Base-by-base conservation (phyloP, 2,797 vertebrate genomes). In the Micromesistius poutassou region DNA sequence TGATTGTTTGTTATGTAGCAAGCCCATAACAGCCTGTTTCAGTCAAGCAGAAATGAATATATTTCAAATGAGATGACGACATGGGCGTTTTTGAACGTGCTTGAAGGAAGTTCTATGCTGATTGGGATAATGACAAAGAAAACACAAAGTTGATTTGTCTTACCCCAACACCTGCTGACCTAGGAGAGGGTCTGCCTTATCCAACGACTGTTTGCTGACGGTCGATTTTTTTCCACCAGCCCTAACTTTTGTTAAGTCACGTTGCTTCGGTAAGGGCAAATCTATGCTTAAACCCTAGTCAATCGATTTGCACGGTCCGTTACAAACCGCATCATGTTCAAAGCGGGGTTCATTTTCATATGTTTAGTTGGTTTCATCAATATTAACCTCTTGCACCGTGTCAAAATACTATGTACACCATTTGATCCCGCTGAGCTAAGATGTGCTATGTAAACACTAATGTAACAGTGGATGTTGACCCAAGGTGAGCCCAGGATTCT, bases 11-110 rank as follows among this genome's bases (percentile, higher is more conserved):
- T 42, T 42, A 2, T 62, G 22, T n/a, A 25, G 55, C 9, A 62
- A 68, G n/a, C 62, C 62, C 28, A 4, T 3, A 5, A 33, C 2
- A 0, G 72, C 33, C 71, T 38, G 9, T 38, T 38, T 38, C 66
- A 79, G 80, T 16, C 19, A 78, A 85, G 81, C 83, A 81, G 16
- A 68, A 13, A 68, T 62, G 1, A 1, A 22, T 25, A n/a, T 62
- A 62, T 62, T 62, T 25, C 14, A n/a, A 25, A n/a, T 62, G 55
- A 62, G 55, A 68, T 68, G 25, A 68, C 62, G 25, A 6, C 62
- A n/a, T 4, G 62, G 55, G n/a, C 5, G 5, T 68, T 71, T 78
- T 46, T 40, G 28, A 31, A 28, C 36, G 71, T 66, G 74, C 68
- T 71, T 55, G 7, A 38, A 22, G 77, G 25, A 16, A 38, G 31